These are phyloP conservation scores for Andricus grossulariae DNA, from an alignment of 1,140 invertebrate species.

Conservation along the genomic window DNA sequence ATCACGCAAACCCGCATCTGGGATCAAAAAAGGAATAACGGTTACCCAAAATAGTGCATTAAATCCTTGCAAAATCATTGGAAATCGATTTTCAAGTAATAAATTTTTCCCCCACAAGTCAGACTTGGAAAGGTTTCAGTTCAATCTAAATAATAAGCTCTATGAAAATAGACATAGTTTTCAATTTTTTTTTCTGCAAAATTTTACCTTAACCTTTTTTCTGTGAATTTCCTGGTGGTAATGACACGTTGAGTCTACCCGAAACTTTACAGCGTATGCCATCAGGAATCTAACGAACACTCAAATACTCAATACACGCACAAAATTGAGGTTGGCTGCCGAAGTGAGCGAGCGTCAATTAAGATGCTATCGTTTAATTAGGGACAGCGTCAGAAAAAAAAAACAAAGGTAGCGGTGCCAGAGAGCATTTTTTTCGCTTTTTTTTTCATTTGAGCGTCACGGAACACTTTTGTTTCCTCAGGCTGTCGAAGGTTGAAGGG, in stretches of 20 bases:
- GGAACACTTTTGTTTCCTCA: constrained; percentile 44
- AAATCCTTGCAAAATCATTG: constrained; percentile 9
- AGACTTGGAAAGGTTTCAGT: too few relatives aligned
- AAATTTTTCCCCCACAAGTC: neutral
- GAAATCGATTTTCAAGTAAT: neutral
- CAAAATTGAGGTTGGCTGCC: constrained; percentile 48
- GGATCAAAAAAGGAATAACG: neutral
- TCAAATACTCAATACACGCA: constrained; percentile 45
- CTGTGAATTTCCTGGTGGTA: constrained; percentile 34
- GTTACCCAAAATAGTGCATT: neutral
- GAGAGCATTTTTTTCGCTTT: constrained; percentile 40
- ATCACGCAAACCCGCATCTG: neutral
- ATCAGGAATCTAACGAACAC: constrained; percentile 45
- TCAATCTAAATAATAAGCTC: neutral
- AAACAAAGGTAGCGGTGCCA: constrained; percentile 48
- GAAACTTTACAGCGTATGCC: constrained; percentile 37
- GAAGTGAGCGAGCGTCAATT: constrained; percentile 60
- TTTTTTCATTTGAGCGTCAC: constrained; percentile 33
- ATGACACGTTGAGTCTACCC: constrained; percentile 48
- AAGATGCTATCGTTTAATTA: constrained; percentile 70
- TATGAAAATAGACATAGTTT: neutral
- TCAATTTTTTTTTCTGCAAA: constrained; percentile 7
- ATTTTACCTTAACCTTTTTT: neutral
- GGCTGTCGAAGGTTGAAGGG: constrained; percentile 47
- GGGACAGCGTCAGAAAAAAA: constrained; percentile 49